These are phyloP conservation scores for Mamestra brassicae DNA, from an alignment of 2,888 invertebrate species.

Conservation along the genomic window DNA sequence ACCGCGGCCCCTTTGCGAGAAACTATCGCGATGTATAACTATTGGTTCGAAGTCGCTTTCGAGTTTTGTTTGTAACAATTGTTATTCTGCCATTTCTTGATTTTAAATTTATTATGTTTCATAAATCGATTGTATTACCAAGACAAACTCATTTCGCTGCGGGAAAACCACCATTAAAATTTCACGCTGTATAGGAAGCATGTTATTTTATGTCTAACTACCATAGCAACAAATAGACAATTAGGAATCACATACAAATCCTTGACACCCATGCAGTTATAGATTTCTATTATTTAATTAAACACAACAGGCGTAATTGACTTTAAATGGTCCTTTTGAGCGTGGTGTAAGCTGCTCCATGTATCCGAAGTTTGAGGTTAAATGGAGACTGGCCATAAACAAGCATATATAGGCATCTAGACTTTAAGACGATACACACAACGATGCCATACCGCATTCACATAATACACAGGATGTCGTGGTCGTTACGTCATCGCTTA, in stretches of 20 bases:
- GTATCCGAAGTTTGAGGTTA: background rate
- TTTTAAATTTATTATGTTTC: no score
- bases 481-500: background rate
- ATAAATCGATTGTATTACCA: no score
- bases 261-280: conserved; percentile 22
- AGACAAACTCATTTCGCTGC: no score
- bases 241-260: conserved; percentile 16
- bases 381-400: background rate
- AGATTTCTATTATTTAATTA: conserved; percentile 30
- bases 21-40: no score
- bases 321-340: conserved; percentile 13
- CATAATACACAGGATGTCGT: background rate
- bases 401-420: no score
- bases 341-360: background rate
- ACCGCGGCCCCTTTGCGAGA: no score
- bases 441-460: background rate
- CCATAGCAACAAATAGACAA: background rate
- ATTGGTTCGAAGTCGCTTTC: no score
- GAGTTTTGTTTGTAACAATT: no score
- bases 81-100: no score
- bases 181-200: no score
- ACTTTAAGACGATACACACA: background rate
- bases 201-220: no score
- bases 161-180: no score
- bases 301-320: conserved; percentile 36